phyloP scores from a whole-genome alignment of 2,797 vertebrate species.

The Pseudomugil gertrudae region DNA sequence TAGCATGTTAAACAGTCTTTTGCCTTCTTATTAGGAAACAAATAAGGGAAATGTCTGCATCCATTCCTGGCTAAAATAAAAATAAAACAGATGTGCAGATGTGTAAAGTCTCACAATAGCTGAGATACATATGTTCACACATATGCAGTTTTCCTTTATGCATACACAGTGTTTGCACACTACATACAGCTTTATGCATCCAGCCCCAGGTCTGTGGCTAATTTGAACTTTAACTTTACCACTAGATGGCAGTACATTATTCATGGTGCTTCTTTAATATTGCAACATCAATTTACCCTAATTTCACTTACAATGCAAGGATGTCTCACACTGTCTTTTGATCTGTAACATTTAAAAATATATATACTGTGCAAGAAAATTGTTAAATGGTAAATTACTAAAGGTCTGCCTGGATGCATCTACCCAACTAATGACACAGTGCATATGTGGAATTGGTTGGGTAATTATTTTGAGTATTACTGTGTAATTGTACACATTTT shows the following conservation, averaged over 20 bases:
- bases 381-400: background rate
- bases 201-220: background rate
- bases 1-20: too few relatives aligned
- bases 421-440: background rate
- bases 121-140: background rate
- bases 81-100: background rate
- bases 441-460: too few relatives aligned
- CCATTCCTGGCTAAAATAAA: background rate
- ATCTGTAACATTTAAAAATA: background rate
- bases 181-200: background rate
- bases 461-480: too few relatives aligned
- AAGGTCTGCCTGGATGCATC: background rate
- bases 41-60: background rate
- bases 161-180: background rate
- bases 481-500: too few relatives aligned
- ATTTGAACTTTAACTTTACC: background rate
- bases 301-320: background rate
- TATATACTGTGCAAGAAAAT: background rate
- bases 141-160: background rate
- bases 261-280: constrained; percentile 5
- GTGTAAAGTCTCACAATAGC: background rate
- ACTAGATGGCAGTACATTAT: background rate
- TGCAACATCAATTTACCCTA: background rate
- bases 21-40: background rate
- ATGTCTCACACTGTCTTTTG: background rate